These are phyloP conservation scores for Clivina fossor DNA, from an alignment of 2,888 invertebrate genomes.

Conservation along the genomic window DNA sequence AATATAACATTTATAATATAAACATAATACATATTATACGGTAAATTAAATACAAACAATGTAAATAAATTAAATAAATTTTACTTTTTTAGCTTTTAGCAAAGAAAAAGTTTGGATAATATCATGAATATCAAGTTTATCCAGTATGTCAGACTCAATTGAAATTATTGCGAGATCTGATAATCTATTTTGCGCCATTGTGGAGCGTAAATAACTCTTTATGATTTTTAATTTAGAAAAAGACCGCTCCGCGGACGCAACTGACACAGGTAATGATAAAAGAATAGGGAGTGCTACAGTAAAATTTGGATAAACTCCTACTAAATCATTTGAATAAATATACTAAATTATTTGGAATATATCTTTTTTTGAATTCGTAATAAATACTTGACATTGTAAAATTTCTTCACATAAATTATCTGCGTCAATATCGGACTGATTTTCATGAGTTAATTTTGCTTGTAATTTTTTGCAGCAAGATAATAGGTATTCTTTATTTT, in stretches of 20 bases:
- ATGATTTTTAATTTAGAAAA: constrained; percentile 36
- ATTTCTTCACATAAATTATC: constrained; percentile 39
- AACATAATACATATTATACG: too few species aligned
- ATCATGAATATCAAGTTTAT: too few species aligned
- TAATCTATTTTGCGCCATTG: constrained; percentile 31
- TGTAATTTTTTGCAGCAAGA: neutral
- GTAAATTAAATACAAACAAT: too few species aligned
- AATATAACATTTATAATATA: too few species aligned
- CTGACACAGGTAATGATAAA: constrained; percentile 30
- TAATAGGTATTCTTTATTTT: constrained; percentile 12
- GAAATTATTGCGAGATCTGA: constrained; percentile 29
- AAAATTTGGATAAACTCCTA: constrained; percentile 9
- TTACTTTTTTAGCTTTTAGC: too few species aligned
- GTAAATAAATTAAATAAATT: too few species aligned
- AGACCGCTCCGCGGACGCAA: constrained; percentile 28
- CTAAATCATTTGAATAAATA: constrained; percentile 11
- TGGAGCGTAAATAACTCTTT: constrained; percentile 32
- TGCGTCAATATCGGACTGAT: constrained; percentile 35
- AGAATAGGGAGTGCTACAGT: constrained; percentile 25
- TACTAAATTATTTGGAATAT: constrained; percentile 14
- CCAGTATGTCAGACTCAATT: too few species aligned
- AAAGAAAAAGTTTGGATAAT: too few species aligned
- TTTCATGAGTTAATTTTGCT: neutral
- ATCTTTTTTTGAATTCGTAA: constrained; percentile 36
- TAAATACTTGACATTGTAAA: constrained; percentile 37